Evolutionary conservation across 2,113 vertebrate genomes (phyloP), one percentile per base, ranked within the genome.

Genomic region (Myrmecobius fasciatus): DNA sequence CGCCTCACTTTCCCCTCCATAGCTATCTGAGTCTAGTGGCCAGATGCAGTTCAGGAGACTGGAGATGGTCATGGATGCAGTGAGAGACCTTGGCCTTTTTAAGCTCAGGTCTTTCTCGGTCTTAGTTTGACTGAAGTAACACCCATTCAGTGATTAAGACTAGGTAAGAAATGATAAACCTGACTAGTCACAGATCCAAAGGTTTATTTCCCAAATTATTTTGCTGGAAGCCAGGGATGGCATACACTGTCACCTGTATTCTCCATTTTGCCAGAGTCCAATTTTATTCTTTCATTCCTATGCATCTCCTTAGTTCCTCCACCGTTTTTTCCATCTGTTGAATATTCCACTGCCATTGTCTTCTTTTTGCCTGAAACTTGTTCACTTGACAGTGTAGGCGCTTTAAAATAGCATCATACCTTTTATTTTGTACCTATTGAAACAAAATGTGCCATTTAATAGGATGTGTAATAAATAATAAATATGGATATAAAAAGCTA

Each of bases 361-460:
- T 98, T 97, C 97, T 98, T 47, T 97, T 98, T 90, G 98, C 97
- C 52, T 98, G 97, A 56, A 98, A 83, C 90, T 98, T 99, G 89
- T 98, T 98, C 95, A 99, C 93, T 14, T 99, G 98, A 91, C 98
- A 99, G 92, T 96, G 98, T 89, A 99, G 97, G 95, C 98, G 98
- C 91, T 98, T 99, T 47, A 99, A 97, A 97, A 99, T 98, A 89
- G 99, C 99, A 95, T 98, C 93, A 0, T 98, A 98, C 97, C 99
- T 98, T 96, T 99, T 99, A 97, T 98, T 98, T 92, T 99, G 98
- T 53, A 99, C 98, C 99, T 99, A 91, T 96, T 92, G 94, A 94
- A 94, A 96, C 0, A 89, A 95, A 95, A 52, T 96, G 94, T 48
- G 7, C 0, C 91, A 22, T 52, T 96, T 8, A 96, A 92, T 17